Percentiles rank a stretch among this genome's conserved stretches.
These are phyloP conservation scores for Hirudinaria manillensis DNA, from an alignment of 2,888 invertebrate species.

Conservation along the genomic window DNA sequence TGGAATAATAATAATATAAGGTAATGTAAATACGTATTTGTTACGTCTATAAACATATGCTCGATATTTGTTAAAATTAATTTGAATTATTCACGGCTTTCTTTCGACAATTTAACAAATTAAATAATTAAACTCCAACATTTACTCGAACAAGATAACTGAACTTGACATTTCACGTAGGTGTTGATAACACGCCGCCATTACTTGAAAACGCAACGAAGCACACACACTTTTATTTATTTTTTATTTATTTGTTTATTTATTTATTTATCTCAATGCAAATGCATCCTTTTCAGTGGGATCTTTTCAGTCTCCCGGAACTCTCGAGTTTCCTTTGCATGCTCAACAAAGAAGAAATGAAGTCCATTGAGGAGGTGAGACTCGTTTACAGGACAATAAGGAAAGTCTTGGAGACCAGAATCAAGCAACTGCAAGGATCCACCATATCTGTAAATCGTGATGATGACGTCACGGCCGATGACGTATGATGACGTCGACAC, in stretches of 20 bases:
- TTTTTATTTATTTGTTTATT: too few relatives aligned
- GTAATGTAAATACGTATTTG: not conserved
- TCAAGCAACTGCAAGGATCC: not conserved
- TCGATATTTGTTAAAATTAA: not conserved
- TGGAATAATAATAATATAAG: not conserved
- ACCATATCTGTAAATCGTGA: not conserved
- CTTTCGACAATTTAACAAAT: too few relatives aligned
- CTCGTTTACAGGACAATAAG: not conserved
- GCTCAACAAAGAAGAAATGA: constrained; percentile 58
- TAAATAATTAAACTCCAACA: too few relatives aligned
- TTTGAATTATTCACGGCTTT: not conserved
- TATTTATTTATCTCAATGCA: not conserved
- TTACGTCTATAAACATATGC: not conserved
- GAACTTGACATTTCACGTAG: too few relatives aligned
- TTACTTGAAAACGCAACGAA: not conserved
- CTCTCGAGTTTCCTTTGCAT: constrained; percentile 59
- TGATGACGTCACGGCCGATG: not conserved
- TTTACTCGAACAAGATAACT: too few relatives aligned
- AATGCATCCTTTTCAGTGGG: constrained; percentile 51
- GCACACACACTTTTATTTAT: not conserved
- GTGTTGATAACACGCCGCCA: not conserved
- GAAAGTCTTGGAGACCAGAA: not conserved
- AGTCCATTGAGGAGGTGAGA: constrained; percentile 38
- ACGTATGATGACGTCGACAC: not conserved
- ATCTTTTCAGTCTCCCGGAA: constrained; percentile 60